These are phyloP conservation scores for Drosophila setosimentum DNA, from an alignment of 2,888 invertebrate species.

Conservation along the genomic window DNA sequence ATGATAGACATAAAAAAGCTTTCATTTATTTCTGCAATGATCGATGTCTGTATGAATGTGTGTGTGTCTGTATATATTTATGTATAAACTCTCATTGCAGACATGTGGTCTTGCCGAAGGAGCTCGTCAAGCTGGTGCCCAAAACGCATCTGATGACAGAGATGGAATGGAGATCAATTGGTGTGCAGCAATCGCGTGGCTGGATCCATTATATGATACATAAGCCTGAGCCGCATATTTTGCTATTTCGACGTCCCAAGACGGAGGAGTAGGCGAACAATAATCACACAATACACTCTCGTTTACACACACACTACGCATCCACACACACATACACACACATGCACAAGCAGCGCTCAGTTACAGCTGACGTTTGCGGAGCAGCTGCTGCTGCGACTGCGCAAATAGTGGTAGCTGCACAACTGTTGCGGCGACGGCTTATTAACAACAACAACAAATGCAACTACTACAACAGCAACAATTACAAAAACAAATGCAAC, in stretches of 20 bases:
- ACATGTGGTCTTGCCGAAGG: slow-evolving; percentile 97
- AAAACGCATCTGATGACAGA: slow-evolving; percentile 97
- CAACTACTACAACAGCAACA: background rate
- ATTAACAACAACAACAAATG: background rate
- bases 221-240: slow-evolving; percentile 96
- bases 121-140: slow-evolving; percentile 95
- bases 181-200: slow-evolving; percentile 98
- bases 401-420: slow-evolving; percentile 53
- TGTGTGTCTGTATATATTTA: slow-evolving; percentile 1
- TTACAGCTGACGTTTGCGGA: slow-evolving; percentile 51
- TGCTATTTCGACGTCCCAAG: slow-evolving; percentile 92
- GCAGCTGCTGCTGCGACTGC: slow-evolving; percentile 63
- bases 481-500: too few relatives aligned
- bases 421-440: slow-evolving; percentile 59
- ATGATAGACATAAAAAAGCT: slow-evolving; percentile 29
- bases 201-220: slow-evolving; percentile 99
- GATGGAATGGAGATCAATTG: slow-evolving; percentile 96
- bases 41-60: background rate
- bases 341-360: slow-evolving; percentile 19
- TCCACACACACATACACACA: slow-evolving; percentile 17
- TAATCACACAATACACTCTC: slow-evolving; percentile 17
- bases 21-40: background rate
- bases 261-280: slow-evolving; percentile 82
- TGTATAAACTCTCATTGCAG: slow-evolving; percentile 86
- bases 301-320: slow-evolving; percentile 17